phyloP scores from a whole-genome alignment of 1,140 invertebrate genomes.

The Tetragnatha versicolor region DNA sequence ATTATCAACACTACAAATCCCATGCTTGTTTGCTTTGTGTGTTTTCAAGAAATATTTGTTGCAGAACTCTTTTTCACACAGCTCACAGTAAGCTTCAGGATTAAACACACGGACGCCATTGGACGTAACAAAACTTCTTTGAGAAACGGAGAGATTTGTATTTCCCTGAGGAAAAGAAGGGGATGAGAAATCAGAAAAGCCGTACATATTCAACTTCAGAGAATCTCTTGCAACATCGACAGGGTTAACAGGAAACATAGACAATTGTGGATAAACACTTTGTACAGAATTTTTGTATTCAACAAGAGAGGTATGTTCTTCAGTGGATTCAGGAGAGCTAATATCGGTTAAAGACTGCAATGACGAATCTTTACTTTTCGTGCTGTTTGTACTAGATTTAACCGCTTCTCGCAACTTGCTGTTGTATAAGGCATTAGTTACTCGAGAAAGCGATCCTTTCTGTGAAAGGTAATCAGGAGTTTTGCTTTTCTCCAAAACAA shows the following conservation, averaged over 20 bases:
- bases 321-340: conserved; percentile 45
- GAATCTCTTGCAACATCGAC: conserved; percentile 32
- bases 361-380: conserved; percentile 43
- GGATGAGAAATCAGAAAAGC: conserved; percentile 24
- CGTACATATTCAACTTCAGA: conserved; percentile 7
- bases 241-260: conserved; percentile 33
- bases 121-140: conserved; percentile 54
- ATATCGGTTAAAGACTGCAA: conserved; percentile 34
- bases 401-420: conserved; percentile 36
- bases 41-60: conserved; percentile 99
- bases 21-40: conserved; percentile 93
- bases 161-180: conserved; percentile 27
- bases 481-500: conserved; percentile 13
- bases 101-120: conserved; percentile 82
- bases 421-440: conserved; percentile 49
- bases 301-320: conserved; percentile 10
- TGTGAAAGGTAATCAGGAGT: conserved; percentile 58
- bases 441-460: conserved; percentile 59
- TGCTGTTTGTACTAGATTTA: conserved; percentile 20
- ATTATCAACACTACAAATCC: conserved; percentile 69
- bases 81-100: conserved; percentile 87
- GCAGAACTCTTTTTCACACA: conserved; percentile 72
- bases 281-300: conserved; percentile 37
- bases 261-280: conserved; percentile 27
- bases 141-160: conserved; percentile 27